Conservation (phyloP, 1,140 invertebrate species). For the Liolophura sinensis region DNA sequence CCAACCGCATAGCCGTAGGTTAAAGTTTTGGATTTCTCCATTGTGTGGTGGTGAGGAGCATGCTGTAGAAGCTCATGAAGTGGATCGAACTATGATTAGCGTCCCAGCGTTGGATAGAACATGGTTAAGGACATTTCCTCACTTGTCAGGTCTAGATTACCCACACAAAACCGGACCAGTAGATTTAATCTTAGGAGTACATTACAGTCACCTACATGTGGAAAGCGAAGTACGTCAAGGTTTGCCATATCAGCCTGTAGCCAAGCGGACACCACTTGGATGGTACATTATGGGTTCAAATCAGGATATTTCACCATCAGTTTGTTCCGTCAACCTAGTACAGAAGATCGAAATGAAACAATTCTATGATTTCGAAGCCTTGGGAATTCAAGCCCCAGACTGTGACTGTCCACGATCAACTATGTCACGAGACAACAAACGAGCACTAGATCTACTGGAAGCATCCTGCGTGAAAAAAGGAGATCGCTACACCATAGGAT, state of each 20-base stretch:
- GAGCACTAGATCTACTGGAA: not conserved
- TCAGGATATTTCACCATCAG: too few relatives aligned
- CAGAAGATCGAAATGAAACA: not conserved
- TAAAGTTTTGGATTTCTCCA: constrained; percentile 3
- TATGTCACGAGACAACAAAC: constrained; percentile 1
- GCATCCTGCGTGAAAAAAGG: too few relatives aligned
- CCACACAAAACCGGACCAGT: constrained; percentile 2
- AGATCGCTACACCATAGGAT: too few relatives aligned
- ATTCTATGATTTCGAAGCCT: too few relatives aligned
- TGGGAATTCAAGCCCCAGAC: constrained; percentile 1
- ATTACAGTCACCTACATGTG: constrained; percentile 6
- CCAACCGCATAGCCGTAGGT: constrained; percentile 4
- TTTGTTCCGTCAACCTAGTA: not conserved
- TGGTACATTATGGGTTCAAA: not conserved
- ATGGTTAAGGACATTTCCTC: not conserved
- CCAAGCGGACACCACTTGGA: too few relatives aligned
- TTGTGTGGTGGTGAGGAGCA: constrained; percentile 7
- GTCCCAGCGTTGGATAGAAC: constrained; percentile 1
- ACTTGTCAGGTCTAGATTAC: not conserved
- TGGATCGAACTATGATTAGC: constrained; percentile 1
- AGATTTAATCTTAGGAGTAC: constrained; percentile 6
- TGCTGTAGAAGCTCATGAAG: constrained; percentile 5
- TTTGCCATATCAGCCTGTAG: constrained; percentile 6
- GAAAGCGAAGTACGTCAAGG: not conserved
- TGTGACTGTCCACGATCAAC: not conserved